Conservation (phyloP, 1,140 invertebrate genomes). For the Limonius californicus region DNA sequence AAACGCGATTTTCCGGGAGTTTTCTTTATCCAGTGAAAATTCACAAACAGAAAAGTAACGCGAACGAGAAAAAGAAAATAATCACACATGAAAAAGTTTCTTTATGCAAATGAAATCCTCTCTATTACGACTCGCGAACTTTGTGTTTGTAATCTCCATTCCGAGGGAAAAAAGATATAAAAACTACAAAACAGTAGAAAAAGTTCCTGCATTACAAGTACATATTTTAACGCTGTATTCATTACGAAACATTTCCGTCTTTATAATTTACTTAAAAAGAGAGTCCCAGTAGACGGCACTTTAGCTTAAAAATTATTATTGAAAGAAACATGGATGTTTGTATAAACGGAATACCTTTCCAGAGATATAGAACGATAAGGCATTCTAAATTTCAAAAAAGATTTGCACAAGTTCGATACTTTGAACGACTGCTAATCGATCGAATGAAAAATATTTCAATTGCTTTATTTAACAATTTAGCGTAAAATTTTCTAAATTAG, state of each 20-base stretch:
- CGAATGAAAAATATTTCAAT: not conserved
- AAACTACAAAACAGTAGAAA: slow-evolving; percentile 6
- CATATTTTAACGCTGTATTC: not conserved
- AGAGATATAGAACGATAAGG: no score
- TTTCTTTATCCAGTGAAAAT: not conserved
- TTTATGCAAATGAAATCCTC: slow-evolving; percentile 11
- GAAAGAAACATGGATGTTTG: no score
- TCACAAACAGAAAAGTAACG: not conserved
- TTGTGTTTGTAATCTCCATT: slow-evolving; percentile 6
- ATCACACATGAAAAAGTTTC: slow-evolving; percentile 9
- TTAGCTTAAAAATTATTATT: no score
- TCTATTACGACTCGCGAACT: slow-evolving; percentile 11
- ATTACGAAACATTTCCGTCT: not conserved
- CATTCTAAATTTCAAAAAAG: no score
- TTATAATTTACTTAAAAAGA: not conserved
- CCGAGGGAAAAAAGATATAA: not conserved
- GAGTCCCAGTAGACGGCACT: no score
- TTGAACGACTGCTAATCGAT: not conserved
- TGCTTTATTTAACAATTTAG: not conserved
- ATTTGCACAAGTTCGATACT: no score
- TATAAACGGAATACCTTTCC: no score
- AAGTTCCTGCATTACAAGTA: not conserved
- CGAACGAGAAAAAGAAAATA: slow-evolving; percentile 1
- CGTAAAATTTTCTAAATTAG: not conserved
- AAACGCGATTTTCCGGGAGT: not conserved